These are phyloP conservation scores for Ectropis crepuscularia DNA, from an alignment of 2,888 invertebrate genomes.

Conservation along the genomic window DNA sequence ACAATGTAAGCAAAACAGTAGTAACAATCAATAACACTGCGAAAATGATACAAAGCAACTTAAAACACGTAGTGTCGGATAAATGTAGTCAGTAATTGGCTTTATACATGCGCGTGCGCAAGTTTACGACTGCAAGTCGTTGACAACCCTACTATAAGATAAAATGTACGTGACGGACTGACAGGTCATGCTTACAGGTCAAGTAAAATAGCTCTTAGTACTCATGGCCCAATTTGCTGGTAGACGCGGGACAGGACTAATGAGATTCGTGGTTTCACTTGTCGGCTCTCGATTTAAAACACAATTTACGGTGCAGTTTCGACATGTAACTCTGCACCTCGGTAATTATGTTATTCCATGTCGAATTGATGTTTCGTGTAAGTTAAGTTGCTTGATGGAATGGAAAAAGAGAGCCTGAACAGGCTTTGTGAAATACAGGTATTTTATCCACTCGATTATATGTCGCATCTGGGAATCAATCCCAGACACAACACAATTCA, in stretches of 20 bases:
- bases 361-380: neutral
- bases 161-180: constrained; percentile 50
- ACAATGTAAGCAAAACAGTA: no score
- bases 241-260: constrained; percentile 27
- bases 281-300: constrained; percentile 31
- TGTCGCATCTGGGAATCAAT: no score
- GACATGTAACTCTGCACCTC: neutral
- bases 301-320: constrained; percentile 16
- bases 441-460: no score
- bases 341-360: constrained; percentile 15
- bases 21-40: neutral
- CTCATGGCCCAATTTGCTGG: constrained; percentile 38
- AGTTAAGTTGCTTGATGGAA: neutral
- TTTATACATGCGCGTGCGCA: constrained; percentile 61
- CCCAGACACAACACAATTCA: no score
- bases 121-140: constrained; percentile 40
- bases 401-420: no score
- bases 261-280: constrained; percentile 24
- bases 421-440: no score
- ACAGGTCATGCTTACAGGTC: constrained; percentile 45
- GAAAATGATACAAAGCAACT: neutral
- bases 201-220: constrained; percentile 33
- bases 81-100: neutral
- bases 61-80: neutral
- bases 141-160: constrained; percentile 51